Evolutionary conservation across 2,797 vertebrate species (phyloP), one percentile per base, ranked within the genome.

Genomic region (Pristis pectinata): DNA sequence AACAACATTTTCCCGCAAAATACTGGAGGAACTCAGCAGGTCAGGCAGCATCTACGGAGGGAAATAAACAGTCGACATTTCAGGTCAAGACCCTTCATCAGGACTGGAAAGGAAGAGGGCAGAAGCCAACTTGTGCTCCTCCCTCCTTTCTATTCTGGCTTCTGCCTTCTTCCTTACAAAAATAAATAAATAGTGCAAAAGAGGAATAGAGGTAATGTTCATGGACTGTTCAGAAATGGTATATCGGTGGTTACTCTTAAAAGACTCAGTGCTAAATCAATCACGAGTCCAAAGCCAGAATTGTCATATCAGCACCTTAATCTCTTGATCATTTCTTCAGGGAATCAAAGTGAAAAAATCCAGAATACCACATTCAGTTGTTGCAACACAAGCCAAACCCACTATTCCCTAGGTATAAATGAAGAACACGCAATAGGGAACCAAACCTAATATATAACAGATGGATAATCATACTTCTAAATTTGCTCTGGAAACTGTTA

Each of bases 401-500:
- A 74, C 37, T 70, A 93, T 72, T 93, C 92, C 67, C 41, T 49
- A 30, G 34, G 27, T 74, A 74, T 94, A 94, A 91, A 94, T 94
- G 92, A 76, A 94, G 44, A 74, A 94, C 92, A 49, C 70, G 72
- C 92, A 72, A 76, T 30, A n/a, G 70, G 70, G 67, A 34, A 44
- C 70, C 0, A 67, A 93, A 49, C 72, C 44, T 76, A 94, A 94
- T 74, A 76, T 49, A 53, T n/a, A 94, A 94, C 92, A 94, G 92
- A 94, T 76, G 92, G 70, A 76, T 34, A 94, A 94, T 76, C 70
- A 94, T 76, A 76, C 49, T 74, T 76, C 49, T 53, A 94, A 74
- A 74, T 94, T 94, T 94, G 24, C 41, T 17, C 92, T 94, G 72
- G 72, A 94, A 94, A 94, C 41, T 34, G 67, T 72, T 93, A 93